Conservation (phyloP, 2,113 vertebrate genomes). For the Notarius quadriscutis region DNA sequence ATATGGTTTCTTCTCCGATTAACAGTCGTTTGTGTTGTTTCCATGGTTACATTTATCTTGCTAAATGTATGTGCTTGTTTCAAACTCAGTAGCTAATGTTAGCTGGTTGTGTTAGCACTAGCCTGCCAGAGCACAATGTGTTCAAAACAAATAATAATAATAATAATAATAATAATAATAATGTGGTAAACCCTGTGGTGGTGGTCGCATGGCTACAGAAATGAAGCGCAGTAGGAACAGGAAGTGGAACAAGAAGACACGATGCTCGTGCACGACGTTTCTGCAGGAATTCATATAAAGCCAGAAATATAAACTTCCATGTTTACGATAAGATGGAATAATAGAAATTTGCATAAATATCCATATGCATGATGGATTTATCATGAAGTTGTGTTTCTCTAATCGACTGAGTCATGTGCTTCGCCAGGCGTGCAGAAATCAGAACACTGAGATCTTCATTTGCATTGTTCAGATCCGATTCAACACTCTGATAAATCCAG, state of each 20-base stretch:
- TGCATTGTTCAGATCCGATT: neutral
- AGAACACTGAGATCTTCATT: neutral
- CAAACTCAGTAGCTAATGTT: neutral
- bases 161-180: neutral
- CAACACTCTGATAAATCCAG: neutral
- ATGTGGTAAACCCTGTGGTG: neutral
- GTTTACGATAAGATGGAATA: neutral
- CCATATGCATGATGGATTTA: neutral
- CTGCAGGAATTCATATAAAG: neutral
- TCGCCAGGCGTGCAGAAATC: neutral
- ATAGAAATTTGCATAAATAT: neutral
- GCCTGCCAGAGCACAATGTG: neutral
- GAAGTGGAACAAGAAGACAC: conserved; percentile 41
- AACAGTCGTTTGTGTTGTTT: neutral
- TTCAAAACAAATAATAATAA: neutral
- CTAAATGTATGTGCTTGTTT: neutral
- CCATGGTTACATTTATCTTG: neutral
- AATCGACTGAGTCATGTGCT: neutral
- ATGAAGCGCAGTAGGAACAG: conserved; percentile 13
- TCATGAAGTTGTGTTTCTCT: neutral
- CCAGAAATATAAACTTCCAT: neutral
- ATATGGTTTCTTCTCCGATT: neutral
- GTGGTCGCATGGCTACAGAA: neutral
- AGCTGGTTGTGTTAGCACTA: neutral
- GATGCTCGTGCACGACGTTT: conserved; percentile 25